Conservation (phyloP, 2,797 vertebrate genomes). For the Pangasius macronema region DNA sequence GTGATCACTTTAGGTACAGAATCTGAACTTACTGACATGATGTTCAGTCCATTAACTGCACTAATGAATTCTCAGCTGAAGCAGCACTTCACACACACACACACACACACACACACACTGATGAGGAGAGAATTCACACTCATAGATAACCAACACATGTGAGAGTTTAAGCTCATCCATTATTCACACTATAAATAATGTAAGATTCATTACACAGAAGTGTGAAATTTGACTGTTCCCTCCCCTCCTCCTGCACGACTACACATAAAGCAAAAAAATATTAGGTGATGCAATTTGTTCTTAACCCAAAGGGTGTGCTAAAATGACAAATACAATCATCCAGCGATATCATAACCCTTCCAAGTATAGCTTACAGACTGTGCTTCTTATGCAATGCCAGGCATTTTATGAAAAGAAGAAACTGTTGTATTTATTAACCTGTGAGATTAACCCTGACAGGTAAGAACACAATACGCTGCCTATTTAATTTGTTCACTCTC, state of each 20-base stretch:
- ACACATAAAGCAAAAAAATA: constrained; percentile 74
- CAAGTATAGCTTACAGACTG: constrained; percentile 68
- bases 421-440: constrained; percentile 75
- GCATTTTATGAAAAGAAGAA: constrained; percentile 63
- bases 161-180: constrained; percentile 72
- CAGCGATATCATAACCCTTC: constrained; percentile 72
- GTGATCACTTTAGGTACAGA: constrained; percentile 31
- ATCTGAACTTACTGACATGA: constrained; percentile 16
- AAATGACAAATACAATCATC: constrained; percentile 77
- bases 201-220: constrained; percentile 79
- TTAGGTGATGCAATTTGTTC: constrained; percentile 76
- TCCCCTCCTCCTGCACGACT: constrained; percentile 58
- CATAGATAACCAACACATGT: constrained; percentile 65
- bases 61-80: constrained; percentile 71
- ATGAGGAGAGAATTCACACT: constrained; percentile 66
- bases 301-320: constrained; percentile 72
- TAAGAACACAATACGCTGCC: constrained; percentile 56
- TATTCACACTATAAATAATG: constrained; percentile 83
- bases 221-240: constrained; percentile 76
- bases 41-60: constrained; percentile 51
- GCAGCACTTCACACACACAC: constrained; percentile 65
- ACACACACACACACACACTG: constrained; percentile 65
- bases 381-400: constrained; percentile 63
- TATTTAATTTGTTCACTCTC: constrained; percentile 61
- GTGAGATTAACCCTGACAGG: constrained; percentile 69